A percentile compares a stretch with the other conserved stretches of the same genome.
These are phyloP conservation scores for Pammene aurita DNA, from an alignment of 2,888 invertebrate species.

Conservation along the genomic window DNA sequence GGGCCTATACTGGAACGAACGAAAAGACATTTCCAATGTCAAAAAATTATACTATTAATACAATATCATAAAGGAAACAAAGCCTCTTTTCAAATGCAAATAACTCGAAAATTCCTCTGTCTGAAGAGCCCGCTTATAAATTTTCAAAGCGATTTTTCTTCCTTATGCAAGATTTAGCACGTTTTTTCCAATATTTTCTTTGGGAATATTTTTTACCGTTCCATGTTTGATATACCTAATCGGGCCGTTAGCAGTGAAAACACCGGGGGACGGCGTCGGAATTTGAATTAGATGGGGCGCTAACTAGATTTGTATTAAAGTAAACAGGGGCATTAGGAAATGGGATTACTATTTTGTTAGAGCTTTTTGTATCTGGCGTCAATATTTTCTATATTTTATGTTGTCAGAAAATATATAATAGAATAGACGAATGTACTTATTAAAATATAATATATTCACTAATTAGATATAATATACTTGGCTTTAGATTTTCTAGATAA, in stretches of 20 bases:
- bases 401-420: too few species aligned
- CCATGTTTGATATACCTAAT: conserved; percentile 23
- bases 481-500: too few species aligned
- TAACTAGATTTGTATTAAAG: conserved; percentile 71
- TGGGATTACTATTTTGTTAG: conserved; percentile 74
- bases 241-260: conserved; percentile 24
- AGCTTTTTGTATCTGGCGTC: background rate
- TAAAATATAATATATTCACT: too few species aligned
- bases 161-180: background rate
- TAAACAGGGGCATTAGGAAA: conserved; percentile 78
- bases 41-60: too few species aligned
- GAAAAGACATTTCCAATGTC: too few species aligned
- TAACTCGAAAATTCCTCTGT: background rate
- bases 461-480: too few species aligned
- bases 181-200: conserved; percentile 21
- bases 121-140: conserved; percentile 8
- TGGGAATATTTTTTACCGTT: conserved; percentile 11
- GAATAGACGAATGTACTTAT: too few species aligned
- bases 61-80: too few species aligned
- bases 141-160: background rate
- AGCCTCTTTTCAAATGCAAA: background rate
- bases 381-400: background rate
- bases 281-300: conserved; percentile 51
- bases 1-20: too few species aligned
- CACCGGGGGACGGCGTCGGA: conserved; percentile 40